Conservation (phyloP, 1,140 invertebrate genomes). For the Neocloeon triangulifer region DNA sequence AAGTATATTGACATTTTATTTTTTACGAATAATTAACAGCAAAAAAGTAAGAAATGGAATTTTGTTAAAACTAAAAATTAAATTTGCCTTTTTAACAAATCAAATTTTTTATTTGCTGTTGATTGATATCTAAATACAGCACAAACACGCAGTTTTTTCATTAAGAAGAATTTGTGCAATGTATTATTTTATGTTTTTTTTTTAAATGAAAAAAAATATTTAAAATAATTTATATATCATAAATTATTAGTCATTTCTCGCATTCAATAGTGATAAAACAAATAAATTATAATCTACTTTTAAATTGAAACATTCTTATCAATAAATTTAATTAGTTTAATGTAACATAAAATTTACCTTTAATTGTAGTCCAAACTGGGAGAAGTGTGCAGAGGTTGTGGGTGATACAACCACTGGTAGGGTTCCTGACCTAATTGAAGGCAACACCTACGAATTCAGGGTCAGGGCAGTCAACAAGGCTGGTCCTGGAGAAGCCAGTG, state of each 20-base stretch:
- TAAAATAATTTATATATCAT: background rate
- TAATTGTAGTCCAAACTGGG: constrained; percentile 56
- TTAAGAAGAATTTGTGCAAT: too few relatives aligned
- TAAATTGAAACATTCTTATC: background rate
- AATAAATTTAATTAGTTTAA: background rate
- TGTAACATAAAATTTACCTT: too few relatives aligned
- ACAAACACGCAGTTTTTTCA: too few relatives aligned
- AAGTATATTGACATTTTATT: too few relatives aligned
- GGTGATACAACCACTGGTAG: constrained; percentile 62
- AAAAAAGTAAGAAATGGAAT: too few relatives aligned
- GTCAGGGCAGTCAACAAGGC: constrained; percentile 86
- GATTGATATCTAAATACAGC: too few relatives aligned
- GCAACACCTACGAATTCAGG: constrained; percentile 82
- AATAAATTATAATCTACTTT: background rate
- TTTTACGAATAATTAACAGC: too few relatives aligned
- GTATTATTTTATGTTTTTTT: too few relatives aligned
- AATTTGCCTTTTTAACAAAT: too few relatives aligned
- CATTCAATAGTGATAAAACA: background rate
- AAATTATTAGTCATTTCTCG: constrained; percentile 1
- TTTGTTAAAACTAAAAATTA: too few relatives aligned
- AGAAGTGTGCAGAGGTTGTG: constrained; percentile 61
- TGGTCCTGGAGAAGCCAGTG: constrained; percentile 73
- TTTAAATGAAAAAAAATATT: too few relatives aligned
- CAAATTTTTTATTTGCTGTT: too few relatives aligned
- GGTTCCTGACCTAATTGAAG: constrained; percentile 74